Conservation (phyloP, 2,797 vertebrate species). For the Propithecus deckenii region DNA sequence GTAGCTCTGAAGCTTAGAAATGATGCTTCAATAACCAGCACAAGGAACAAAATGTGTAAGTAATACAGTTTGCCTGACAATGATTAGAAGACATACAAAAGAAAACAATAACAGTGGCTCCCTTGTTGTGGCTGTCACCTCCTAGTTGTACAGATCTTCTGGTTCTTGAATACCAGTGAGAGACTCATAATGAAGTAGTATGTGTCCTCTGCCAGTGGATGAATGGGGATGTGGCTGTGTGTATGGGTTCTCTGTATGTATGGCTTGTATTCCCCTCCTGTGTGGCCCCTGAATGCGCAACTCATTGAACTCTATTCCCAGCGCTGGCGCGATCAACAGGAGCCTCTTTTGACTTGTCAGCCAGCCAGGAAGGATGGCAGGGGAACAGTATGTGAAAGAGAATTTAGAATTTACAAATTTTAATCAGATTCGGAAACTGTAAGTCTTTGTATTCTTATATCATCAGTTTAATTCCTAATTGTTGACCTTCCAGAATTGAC, state of each 20-base stretch:
- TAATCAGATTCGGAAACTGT: constrained; percentile 49
- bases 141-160: constrained; percentile 66
- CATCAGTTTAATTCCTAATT: constrained; percentile 32
- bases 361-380: constrained; percentile 43
- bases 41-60: constrained; percentile 44
- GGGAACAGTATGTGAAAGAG: constrained; percentile 40
- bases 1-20: constrained; percentile 30
- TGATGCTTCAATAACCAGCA: neutral
- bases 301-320: constrained; percentile 62
- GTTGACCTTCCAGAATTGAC: neutral
- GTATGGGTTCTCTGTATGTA: constrained; percentile 60
- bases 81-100: constrained; percentile 61
- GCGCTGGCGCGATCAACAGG: constrained; percentile 71
- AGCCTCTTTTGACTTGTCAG: constrained; percentile 71
- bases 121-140: constrained; percentile 66
- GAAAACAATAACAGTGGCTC: constrained; percentile 70
- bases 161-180: constrained; percentile 74
- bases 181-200: constrained; percentile 78
- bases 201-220: constrained; percentile 68
- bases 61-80: constrained; percentile 53
- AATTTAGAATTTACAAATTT: constrained; percentile 74
- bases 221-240: constrained; percentile 74
- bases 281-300: constrained; percentile 68
- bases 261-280: neutral
- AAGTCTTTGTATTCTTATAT: neutral